Conservation (phyloP, 1,140 invertebrate genomes). For the Drosophila auraria region DNA sequence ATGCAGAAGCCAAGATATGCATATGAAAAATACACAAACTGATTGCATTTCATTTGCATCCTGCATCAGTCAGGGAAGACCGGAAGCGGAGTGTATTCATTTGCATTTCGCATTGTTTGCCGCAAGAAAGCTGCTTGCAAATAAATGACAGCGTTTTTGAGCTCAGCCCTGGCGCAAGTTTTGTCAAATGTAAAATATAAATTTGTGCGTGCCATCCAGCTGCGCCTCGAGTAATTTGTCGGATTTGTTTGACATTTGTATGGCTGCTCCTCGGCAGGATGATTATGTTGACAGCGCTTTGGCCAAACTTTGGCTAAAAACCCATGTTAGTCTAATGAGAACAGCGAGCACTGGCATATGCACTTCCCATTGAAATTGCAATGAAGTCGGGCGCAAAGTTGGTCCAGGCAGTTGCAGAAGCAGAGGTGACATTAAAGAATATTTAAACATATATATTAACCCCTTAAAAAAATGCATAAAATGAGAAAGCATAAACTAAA, state of each 20-base stretch:
- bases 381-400: conserved; percentile 3
- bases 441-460: not conserved
- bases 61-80: conserved; percentile 15
- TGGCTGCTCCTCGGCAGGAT: conserved; percentile 13
- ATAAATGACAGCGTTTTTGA: conserved; percentile 59
- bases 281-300: conserved; percentile 35
- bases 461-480: not conserved
- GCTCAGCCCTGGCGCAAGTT: conserved; percentile 26
- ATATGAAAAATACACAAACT: conserved; percentile 62
- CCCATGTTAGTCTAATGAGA: conserved; percentile 44
- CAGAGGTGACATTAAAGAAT: not conserved
- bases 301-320: conserved; percentile 36
- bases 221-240: conserved; percentile 68
- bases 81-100: conserved; percentile 27
- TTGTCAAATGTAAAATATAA: conserved; percentile 66
- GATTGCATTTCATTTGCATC: conserved; percentile 54
- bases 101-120: conserved; percentile 56
- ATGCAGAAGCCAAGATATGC: conserved; percentile 36
- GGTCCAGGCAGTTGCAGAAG: not conserved
- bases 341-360: conserved; percentile 3
- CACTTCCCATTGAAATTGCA: not conserved
- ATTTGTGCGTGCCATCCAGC: conserved; percentile 54
- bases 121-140: conserved; percentile 51
- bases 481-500: not conserved
- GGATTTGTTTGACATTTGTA: conserved; percentile 69